Evolutionary conservation across 2,113 vertebrate genomes (phyloP), one percentile per base, ranked within the genome.

Genomic region (Hemiscyllium ocellatum): DNA sequence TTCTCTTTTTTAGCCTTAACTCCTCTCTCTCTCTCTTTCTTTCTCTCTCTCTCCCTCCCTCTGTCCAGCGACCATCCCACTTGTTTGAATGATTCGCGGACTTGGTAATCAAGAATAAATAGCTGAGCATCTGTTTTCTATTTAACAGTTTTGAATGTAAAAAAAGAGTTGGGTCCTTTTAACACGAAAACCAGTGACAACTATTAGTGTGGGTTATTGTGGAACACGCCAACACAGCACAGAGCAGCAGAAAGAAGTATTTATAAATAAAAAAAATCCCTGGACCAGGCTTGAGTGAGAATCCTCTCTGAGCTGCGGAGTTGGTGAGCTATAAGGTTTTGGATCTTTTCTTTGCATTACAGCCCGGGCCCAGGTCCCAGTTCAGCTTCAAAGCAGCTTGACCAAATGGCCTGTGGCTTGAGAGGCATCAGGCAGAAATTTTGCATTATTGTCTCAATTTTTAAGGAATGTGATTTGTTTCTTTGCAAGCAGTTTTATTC

Each of bases 61-160:
- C 1, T 33, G n/a, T 22, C n/a, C 89, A 68, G 89, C 66, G 17
- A 47, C 10, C 20, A 7, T 95, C 37, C 22, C 37, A 12, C 69
- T 78, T 33, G 47, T 50, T 95, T 95, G 69, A 95, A 72, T 95
- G 69, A 95, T 52, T 52, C 69, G 42, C 47, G 24, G 94, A 72
- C 72, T 95, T 76, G 69, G 47, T 95, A 95, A 95, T 52, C 94
- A 95, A 50, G 69, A 33, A 17, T 33, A 95, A 93, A 91, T 91
- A 95, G 26, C 42, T 29, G 42, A 95, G 69, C 94, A 95, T 95
- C 94, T 95, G 94, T 95, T 95, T 95, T 72, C 94, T 95, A 95
- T 95, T 95, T 72, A 72, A 76, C 52, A 52, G 37, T 72, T 76
- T 33, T 95, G 26, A 95, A 70, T 70, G 42, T 95, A 69, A 50